Evolutionary conservation across 2,888 invertebrate genomes (phyloP).

Genomic region (Drosophila rubida): DNA sequence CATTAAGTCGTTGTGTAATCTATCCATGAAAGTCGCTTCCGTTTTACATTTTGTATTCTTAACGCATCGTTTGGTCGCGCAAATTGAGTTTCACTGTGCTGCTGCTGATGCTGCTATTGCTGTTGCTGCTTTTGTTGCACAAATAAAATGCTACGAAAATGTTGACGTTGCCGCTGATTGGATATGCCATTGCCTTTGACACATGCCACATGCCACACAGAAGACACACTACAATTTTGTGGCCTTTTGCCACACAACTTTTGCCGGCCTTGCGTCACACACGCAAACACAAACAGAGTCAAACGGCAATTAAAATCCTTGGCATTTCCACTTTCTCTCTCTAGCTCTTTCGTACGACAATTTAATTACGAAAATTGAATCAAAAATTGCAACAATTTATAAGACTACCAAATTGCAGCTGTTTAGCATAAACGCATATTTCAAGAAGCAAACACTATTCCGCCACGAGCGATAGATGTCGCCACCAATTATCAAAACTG

Average conservation of each 20-base stretch:
- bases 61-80: conserved; percentile 71
- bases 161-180: conserved; percentile 47
- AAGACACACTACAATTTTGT: neutral
- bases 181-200: conserved; percentile 44
- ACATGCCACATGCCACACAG: conserved; percentile 14
- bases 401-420: neutral
- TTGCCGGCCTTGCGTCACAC: neutral
- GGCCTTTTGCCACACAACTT: neutral
- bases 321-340: conserved; percentile 8
- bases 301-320: conserved; percentile 44
- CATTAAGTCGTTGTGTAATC: conserved; percentile 64
- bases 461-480: neutral
- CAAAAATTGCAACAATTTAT: conserved; percentile 19
- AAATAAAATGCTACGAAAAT: conserved; percentile 36
- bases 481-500: neutral
- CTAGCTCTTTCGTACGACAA: conserved; percentile 14
- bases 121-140: conserved; percentile 29
- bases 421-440: too few species aligned
- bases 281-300: too few species aligned
- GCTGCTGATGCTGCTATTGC: conserved; percentile 9
- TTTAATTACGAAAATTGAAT: conserved; percentile 47
- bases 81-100: conserved; percentile 64
- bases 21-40: conserved; percentile 68
- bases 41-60: conserved; percentile 74
- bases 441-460: neutral